Conservation (phyloP, 2,113 vertebrate genomes). For the Coptodon bakossiorum region DNA sequence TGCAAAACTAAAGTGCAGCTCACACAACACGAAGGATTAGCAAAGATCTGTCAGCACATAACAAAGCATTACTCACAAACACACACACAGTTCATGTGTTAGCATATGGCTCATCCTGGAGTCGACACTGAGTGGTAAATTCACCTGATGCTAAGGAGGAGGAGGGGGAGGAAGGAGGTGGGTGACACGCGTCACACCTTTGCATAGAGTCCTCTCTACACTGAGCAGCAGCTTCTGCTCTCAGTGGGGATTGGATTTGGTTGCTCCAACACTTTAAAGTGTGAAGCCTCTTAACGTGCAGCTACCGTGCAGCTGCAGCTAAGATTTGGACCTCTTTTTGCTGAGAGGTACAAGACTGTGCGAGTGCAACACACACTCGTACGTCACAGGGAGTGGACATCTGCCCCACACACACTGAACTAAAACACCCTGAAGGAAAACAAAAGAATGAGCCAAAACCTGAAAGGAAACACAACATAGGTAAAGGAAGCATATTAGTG, state of each 20-base stretch:
- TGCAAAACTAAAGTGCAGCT: constrained; percentile 17
- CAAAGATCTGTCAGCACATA: background rate
- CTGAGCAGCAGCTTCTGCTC: background rate
- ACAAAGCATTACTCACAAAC: background rate
- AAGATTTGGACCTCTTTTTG: background rate
- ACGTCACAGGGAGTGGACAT: background rate
- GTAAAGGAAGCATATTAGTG: background rate
- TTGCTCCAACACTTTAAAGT: background rate
- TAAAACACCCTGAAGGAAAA: background rate
- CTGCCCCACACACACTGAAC: background rate
- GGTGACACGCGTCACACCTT: constrained; percentile 26
- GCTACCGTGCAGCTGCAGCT: background rate
- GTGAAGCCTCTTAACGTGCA: background rate
- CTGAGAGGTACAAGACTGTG: background rate
- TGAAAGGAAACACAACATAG: background rate
- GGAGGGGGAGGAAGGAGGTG: background rate
- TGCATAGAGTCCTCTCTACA: constrained; percentile 48
- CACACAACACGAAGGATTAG: constrained; percentile 3
- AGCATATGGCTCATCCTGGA: constrained; percentile 52
- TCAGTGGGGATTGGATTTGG: background rate
- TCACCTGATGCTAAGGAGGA: background rate
- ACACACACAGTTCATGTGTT: constrained; percentile 25
- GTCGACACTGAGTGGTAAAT: constrained; percentile 56
- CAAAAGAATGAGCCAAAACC: background rate
- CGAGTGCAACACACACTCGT: background rate